Percentiles rank a stretch among this genome's conserved stretches.
Conservation (phyloP, 2,797 vertebrate species). For the Eptatretus atami region DNA sequence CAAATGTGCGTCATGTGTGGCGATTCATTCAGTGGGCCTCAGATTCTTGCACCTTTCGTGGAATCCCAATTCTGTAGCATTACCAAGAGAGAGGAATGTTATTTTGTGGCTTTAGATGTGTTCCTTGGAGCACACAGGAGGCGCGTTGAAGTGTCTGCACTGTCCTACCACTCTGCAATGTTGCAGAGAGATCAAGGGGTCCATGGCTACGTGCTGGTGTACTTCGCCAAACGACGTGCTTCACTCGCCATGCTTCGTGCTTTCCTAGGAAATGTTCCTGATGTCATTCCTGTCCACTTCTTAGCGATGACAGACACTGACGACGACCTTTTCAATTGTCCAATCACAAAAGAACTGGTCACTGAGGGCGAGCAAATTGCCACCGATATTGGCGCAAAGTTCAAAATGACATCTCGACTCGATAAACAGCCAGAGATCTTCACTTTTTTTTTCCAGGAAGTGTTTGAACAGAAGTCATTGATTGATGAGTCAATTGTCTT, state of each 20-base stretch:
- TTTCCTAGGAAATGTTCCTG: slow-evolving; percentile 78
- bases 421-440: slow-evolving; percentile 89
- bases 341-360: slow-evolving; percentile 88
- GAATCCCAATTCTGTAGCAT: slow-evolving; percentile 87
- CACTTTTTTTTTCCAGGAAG: slow-evolving; percentile 81
- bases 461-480: slow-evolving; percentile 60
- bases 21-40: slow-evolving; percentile 85
- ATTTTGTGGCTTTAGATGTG: slow-evolving; percentile 79
- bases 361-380: slow-evolving; percentile 96
- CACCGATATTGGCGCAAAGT: slow-evolving; percentile 83
- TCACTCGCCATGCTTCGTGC: slow-evolving; percentile 97
- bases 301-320: slow-evolving; percentile 95
- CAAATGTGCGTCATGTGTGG: slow-evolving; percentile 99
- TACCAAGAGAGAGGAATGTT: slow-evolving; percentile 68
- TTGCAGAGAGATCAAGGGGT: slow-evolving; percentile 88
- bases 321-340: slow-evolving; percentile 92
- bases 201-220: slow-evolving; percentile 88
- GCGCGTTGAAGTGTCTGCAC: slow-evolving; percentile 69
- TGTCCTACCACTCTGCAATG: slow-evolving; percentile 89
- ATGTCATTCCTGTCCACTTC: slow-evolving; percentile 86
- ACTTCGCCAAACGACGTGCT: slow-evolving; percentile 77
- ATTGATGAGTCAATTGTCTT: slow-evolving; percentile 41
- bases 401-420: slow-evolving; percentile 91
- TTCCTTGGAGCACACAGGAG: slow-evolving; percentile 71
- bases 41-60: slow-evolving; percentile 88